phyloP scores from a whole-genome alignment of 1,140 invertebrate genomes.

The Mactra quadrangularis region DNA sequence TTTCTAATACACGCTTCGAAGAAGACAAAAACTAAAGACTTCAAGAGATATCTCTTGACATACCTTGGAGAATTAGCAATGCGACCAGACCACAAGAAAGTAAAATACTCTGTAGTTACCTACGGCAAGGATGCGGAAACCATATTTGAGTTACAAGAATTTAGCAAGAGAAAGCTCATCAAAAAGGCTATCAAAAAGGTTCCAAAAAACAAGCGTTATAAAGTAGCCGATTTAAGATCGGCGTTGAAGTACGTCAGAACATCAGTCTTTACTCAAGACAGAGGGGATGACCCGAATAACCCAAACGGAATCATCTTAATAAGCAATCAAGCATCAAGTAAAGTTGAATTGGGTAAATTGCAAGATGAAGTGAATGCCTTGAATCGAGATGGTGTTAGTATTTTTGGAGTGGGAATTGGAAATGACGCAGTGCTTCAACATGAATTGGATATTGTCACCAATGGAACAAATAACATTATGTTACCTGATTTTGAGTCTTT shows the following conservation, averaged over 20 bases:
- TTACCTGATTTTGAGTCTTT: constrained; percentile 14
- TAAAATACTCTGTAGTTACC: constrained; percentile 37
- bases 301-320: constrained; percentile 62
- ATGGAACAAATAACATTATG: neutral
- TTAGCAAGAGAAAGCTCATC: constrained; percentile 13
- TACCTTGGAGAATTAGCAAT: constrained; percentile 23
- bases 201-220: constrained; percentile 33
- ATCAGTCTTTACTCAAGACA: constrained; percentile 44
- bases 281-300: constrained; percentile 39
- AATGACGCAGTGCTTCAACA: neutral
- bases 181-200: constrained; percentile 48
- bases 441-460: constrained; percentile 12
- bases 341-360: neutral
- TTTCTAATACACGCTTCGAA: constrained; percentile 53
- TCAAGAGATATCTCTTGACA: constrained; percentile 48
- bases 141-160: constrained; percentile 43
- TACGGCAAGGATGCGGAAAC: constrained; percentile 41
- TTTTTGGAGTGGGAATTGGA: constrained; percentile 44
- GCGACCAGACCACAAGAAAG: constrained; percentile 18
- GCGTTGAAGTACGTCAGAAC: constrained; percentile 36
- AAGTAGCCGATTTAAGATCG: constrained; percentile 28
- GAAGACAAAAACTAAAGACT: constrained; percentile 51
- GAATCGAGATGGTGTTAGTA: neutral
- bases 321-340: constrained; percentile 47
- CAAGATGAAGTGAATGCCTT: neutral